Percentiles rank a stretch among this genome's conserved stretches.
phyloP scores from a whole-genome alignment of 1,140 invertebrate genomes.

The Drosophila orena region DNA sequence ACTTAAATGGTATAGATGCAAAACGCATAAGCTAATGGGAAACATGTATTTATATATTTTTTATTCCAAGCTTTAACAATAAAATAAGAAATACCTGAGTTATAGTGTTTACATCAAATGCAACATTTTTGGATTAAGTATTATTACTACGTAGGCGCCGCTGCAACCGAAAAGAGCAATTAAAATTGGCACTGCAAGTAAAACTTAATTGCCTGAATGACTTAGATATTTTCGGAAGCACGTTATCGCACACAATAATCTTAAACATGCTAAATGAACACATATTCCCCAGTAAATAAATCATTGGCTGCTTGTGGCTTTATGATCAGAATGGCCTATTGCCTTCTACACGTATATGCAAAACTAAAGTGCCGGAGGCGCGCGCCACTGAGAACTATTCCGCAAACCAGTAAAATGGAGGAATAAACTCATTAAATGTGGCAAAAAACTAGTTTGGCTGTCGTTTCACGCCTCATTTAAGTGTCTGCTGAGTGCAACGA shows the following conservation, averaged over 20 bases:
- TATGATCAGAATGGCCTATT: neutral
- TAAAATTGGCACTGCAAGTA: too few species aligned
- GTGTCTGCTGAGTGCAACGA: constrained; percentile 39
- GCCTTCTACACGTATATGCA: constrained; percentile 25
- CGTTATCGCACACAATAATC: neutral
- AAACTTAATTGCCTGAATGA: neutral
- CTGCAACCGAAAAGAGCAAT: too few species aligned
- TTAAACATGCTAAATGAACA: neutral
- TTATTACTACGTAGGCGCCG: too few species aligned
- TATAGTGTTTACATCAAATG: neutral
- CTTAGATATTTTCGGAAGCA: neutral
- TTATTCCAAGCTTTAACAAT: too few species aligned
- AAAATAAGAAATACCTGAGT: neutral
- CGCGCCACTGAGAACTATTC: constrained; percentile 28
- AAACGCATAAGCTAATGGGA: too few species aligned
- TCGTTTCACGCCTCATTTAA: constrained; percentile 71
- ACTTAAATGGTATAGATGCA: too few species aligned
- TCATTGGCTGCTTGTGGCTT: constrained; percentile 11
- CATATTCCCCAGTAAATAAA: constrained; percentile 7
- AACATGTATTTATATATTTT: too few species aligned
- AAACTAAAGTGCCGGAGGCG: constrained; percentile 5
- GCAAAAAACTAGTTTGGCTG: constrained; percentile 62
- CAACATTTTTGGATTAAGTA: neutral
- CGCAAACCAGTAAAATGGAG: constrained; percentile 21
- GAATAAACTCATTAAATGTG: constrained; percentile 18